phyloP scores from a whole-genome alignment of 2,797 vertebrate genomes.

The Artibeus lituratus region DNA sequence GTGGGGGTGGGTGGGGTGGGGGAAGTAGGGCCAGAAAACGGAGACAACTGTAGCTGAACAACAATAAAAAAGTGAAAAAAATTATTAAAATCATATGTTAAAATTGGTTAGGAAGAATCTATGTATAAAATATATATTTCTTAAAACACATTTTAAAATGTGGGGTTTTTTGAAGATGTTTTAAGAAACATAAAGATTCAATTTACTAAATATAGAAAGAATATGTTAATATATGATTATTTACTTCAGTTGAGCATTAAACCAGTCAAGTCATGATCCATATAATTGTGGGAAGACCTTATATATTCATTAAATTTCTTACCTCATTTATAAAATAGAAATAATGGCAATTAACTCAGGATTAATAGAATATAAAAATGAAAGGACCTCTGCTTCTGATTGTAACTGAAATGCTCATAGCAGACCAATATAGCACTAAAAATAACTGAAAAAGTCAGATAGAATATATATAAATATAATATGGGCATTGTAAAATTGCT shows the following conservation, averaged over 20 bases:
- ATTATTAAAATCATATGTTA: background rate
- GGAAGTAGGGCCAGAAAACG: too few species aligned
- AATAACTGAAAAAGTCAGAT: background rate
- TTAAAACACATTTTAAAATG: background rate
- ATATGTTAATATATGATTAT: background rate
- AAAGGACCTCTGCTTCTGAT: background rate
- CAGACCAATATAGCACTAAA: background rate
- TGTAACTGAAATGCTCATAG: background rate
- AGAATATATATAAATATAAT: background rate
- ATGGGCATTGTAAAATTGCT: background rate
- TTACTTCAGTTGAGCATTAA: background rate
- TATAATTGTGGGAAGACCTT: background rate
- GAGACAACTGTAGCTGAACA: too few species aligned
- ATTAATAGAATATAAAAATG: background rate
- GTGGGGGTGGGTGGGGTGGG: too few species aligned
- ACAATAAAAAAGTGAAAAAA: background rate
- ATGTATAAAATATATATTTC: background rate
- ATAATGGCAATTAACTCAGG: background rate
- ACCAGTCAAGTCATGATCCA: background rate
- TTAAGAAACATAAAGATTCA: background rate
- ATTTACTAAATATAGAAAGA: background rate
- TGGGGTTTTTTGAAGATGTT: background rate
- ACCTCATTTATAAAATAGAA: background rate
- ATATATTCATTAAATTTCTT: background rate
- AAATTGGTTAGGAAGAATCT: background rate